phyloP scores from a whole-genome alignment of 2,888 invertebrate species.

The Apotomis capreana region DNA sequence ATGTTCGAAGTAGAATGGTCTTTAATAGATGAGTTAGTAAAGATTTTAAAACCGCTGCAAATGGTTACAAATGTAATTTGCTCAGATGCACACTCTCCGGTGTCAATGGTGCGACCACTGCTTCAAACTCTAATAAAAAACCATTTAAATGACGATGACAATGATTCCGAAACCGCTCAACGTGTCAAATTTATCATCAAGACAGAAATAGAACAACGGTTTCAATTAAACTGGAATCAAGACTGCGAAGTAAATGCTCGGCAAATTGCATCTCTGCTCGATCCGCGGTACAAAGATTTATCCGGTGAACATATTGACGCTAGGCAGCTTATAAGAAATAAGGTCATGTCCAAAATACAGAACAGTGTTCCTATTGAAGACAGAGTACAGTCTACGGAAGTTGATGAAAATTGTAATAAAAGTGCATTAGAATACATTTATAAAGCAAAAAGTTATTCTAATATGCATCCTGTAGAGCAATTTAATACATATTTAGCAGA shows the following conservation, averaged over 20 bases:
- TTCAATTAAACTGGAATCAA: slow-evolving; percentile 3
- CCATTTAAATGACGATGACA: slow-evolving; percentile 9
- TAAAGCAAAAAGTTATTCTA: slow-evolving; percentile 8
- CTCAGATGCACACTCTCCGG: neutral
- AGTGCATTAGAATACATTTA: slow-evolving; percentile 15
- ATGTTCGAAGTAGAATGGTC: slow-evolving; percentile 7
- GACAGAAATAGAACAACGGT: slow-evolving; percentile 5
- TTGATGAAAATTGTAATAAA: neutral
- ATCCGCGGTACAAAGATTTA: slow-evolving; percentile 11
- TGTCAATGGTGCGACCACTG: slow-evolving; percentile 17
- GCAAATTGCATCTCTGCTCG: slow-evolving; percentile 13
- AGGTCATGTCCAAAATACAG: slow-evolving; percentile 4
- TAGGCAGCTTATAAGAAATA: slow-evolving; percentile 8
- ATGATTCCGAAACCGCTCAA: slow-evolving; percentile 2
- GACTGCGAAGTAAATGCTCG: slow-evolving; percentile 10
- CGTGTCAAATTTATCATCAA: slow-evolving; percentile 6
- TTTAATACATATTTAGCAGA: slow-evolving; percentile 13
- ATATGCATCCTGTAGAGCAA: slow-evolving; percentile 15
- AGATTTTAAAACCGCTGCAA: slow-evolving; percentile 14
- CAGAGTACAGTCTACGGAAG: slow-evolving; percentile 1
- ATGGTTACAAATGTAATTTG: slow-evolving; percentile 6
- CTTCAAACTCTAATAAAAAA: slow-evolving; percentile 3
- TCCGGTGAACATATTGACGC: neutral
- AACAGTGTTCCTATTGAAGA: slow-evolving; percentile 11
- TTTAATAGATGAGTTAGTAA: neutral